These are phyloP conservation scores for Eulemur coronatus DNA, from an alignment of 2,797 vertebrate species.

Conservation along the genomic window DNA sequence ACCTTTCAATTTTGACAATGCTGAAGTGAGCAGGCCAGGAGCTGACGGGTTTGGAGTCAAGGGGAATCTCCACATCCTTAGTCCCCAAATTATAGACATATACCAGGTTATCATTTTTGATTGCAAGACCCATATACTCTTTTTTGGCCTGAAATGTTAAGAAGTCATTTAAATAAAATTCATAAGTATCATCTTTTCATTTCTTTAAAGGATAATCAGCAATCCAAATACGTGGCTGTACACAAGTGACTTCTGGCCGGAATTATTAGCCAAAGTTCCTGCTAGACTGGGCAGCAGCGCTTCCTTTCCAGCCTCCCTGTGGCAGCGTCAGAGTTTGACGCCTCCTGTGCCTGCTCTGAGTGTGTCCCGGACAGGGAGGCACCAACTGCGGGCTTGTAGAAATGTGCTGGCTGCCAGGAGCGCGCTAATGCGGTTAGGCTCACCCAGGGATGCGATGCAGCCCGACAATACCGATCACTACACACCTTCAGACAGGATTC, in stretches of 20 bases:
- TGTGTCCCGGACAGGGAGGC: background rate
- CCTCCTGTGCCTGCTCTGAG: background rate
- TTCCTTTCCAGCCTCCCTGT: background rate
- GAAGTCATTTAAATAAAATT: slow-evolving; percentile 33
- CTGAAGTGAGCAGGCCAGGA: slow-evolving; percentile 97
- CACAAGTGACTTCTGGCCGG: background rate
- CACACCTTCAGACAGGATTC: background rate
- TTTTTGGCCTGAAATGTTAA: slow-evolving; percentile 89
- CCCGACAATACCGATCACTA: background rate
- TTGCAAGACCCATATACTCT: slow-evolving; percentile 96
- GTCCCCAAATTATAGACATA: slow-evolving; percentile 94
- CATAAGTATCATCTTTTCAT: background rate
- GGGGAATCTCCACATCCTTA: slow-evolving; percentile 93
- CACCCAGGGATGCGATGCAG: background rate
- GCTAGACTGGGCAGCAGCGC: background rate
- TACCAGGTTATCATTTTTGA: slow-evolving; percentile 97
- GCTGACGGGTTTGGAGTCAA: slow-evolving; percentile 96
- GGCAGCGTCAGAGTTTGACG: background rate
- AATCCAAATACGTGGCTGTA: background rate
- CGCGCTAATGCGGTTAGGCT: background rate
- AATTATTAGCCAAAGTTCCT: background rate
- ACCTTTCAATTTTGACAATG: slow-evolving; percentile 97
- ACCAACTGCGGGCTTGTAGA: background rate
- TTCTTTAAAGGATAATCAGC: background rate
- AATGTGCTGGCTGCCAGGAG: background rate